Evolutionary conservation across 1,140 invertebrate species (phyloP), one percentile per base, ranked within the genome.

Genomic region (Cecropterus lyciades): DNA sequence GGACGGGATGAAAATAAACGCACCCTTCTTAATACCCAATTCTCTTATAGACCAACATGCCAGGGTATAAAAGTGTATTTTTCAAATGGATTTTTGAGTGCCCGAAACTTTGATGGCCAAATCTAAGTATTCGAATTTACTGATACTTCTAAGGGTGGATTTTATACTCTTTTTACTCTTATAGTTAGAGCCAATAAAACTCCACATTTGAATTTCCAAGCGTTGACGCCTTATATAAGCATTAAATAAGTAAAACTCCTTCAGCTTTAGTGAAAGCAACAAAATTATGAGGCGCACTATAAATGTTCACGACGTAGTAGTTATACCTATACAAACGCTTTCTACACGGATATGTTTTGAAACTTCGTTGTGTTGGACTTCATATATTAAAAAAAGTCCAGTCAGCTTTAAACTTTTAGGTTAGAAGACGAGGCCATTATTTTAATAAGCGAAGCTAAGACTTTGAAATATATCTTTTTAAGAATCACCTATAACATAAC

Each of bases 31-130:
- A 77, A 79, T 57, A 67, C 66, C 70, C 75, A 79, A 82, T 82
- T 73, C 76, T 78, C 65, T 75, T 76, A 79, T 75, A 76, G 65
- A 75, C 66, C 62, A 63, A 51, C 69, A 59, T 55, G 66, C 45
- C 46, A 73, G 73, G 63, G 71, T 84, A 88, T 89, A 86, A 88
- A 86, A 77, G 80, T 75, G 79, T 86, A 89, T 88, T 89, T 91
- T 91, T 91, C 82, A 89, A 92, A 93, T 92, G 91, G 92, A 92
- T 92, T 92, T 92, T 92, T 92, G 90, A 92, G 91, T 91, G 82
- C 90, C 76, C 73, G 66, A 82, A 85, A 89, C 81, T 91, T 93
- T 93, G 87, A 92, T 92, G 80, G 87, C 65, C 74, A 80, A 88
- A 92, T 91, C 90, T 87, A 92, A 92, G 82, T 82, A 83, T 85